Conservation (phyloP, 2,888 invertebrate genomes). For the Reticulitermes lucifugus region DNA sequence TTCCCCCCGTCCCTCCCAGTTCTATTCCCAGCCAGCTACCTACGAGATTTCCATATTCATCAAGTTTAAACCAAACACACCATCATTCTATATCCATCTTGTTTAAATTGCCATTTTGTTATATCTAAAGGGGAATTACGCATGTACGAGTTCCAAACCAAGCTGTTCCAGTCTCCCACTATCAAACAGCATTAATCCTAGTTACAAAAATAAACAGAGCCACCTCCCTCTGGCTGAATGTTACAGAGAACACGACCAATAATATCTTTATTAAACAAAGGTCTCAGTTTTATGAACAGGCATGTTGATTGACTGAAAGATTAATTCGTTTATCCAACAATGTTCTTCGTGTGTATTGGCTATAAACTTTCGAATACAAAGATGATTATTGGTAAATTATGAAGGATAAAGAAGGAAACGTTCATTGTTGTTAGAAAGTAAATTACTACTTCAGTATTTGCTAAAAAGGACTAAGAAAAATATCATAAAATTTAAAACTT, state of each 20-base stretch:
- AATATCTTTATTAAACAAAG: background rate
- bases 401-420: too few species aligned
- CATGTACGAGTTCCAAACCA: constrained; percentile 33
- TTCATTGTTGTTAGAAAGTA: too few species aligned
- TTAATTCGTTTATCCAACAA: background rate
- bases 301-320: too few species aligned
- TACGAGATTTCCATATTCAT: constrained; percentile 50
- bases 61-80: constrained; percentile 46
- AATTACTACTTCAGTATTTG: too few species aligned
- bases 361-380: too few species aligned
- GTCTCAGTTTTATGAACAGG: too few species aligned
- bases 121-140: constrained; percentile 41
- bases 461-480: too few species aligned
- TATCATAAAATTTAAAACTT: too few species aligned
- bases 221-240: background rate
- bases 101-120: constrained; percentile 38
- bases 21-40: constrained; percentile 34
- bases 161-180: constrained; percentile 16
- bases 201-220: background rate
- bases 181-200: background rate
- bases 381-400: too few species aligned
- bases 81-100: constrained; percentile 36
- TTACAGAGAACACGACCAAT: background rate
- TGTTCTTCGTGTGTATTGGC: too few species aligned
- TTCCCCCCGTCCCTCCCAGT: background rate